Conservation (phyloP, 1,140 invertebrate species). For the Aphelinus certus region DNA sequence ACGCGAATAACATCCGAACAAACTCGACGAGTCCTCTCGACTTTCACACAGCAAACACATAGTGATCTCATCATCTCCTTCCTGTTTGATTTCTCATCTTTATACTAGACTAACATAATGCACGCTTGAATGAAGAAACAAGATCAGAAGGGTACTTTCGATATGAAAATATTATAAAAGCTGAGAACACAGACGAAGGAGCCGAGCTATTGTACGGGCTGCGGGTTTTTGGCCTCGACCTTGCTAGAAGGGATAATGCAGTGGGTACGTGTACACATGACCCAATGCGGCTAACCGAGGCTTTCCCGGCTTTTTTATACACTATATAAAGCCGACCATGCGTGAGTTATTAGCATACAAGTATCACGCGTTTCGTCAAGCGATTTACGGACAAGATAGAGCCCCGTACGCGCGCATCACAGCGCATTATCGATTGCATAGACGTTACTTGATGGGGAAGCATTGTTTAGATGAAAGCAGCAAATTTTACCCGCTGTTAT, state of each 20-base stretch:
- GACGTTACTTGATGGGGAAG: too few species aligned
- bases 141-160: neutral
- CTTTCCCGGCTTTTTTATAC: constrained; percentile 45
- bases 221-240: constrained; percentile 35
- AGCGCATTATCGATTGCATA: constrained; percentile 3
- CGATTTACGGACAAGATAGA: constrained; percentile 59
- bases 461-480: too few species aligned
- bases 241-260: constrained; percentile 51
- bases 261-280: constrained; percentile 38
- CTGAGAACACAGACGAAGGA: constrained; percentile 1
- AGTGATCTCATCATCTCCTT: too few species aligned
- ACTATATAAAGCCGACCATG: constrained; percentile 46
- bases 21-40: neutral
- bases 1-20: too few species aligned
- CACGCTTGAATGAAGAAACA: constrained; percentile 14
- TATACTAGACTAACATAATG: constrained; percentile 4
- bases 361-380: constrained; percentile 55
- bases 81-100: too few species aligned
- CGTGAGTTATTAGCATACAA: constrained; percentile 63
- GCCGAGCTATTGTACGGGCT: neutral
- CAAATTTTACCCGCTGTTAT: too few species aligned
- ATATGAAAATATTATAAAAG: neutral
- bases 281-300: constrained; percentile 51
- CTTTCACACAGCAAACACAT: neutral
- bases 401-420: neutral